A percentile compares a stretch with the other conserved stretches of the same genome.
Evolutionary conservation across 2,797 vertebrate species (phyloP).

Genomic region (Semotilus atromaculatus): DNA sequence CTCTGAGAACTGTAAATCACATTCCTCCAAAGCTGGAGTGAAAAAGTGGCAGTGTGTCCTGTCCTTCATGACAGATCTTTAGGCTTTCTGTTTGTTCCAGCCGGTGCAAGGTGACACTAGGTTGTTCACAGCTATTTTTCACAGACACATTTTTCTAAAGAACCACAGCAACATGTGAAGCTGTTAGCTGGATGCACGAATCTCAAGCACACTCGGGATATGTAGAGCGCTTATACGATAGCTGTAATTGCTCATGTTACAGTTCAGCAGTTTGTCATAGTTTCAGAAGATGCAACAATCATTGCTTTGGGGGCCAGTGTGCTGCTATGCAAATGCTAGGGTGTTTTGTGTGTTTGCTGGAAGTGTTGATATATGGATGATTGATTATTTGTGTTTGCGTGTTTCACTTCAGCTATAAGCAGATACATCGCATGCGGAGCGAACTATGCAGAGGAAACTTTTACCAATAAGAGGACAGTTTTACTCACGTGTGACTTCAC

Average conservation of each 20-base stretch:
- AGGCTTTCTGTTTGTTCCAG: not conserved
- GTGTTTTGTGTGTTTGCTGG: too few species aligned
- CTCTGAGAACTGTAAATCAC: not conserved
- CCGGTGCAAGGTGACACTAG: not conserved
- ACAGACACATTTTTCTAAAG: not conserved
- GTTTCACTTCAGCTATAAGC: too few species aligned
- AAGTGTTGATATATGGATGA: too few species aligned
- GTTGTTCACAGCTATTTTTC: not conserved
- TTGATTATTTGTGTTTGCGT: not conserved
- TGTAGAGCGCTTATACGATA: not conserved
- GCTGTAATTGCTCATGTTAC: constrained; percentile 36
- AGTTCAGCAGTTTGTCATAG: constrained; percentile 22
- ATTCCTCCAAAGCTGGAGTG: constrained; percentile 1
- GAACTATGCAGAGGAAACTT: too few species aligned
- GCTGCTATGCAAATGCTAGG: not conserved
- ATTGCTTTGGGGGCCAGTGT: too few species aligned
- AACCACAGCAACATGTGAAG: not conserved
- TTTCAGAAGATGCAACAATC: constrained; percentile 12
- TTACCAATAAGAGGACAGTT: too few species aligned
- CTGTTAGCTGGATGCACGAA: not conserved
- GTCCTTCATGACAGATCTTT: not conserved
- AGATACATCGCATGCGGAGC: too few species aligned
- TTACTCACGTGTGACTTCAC: too few species aligned
- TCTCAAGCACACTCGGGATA: not conserved
- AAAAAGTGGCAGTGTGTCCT: not conserved